phyloP scores from a whole-genome alignment of 1,140 invertebrate genomes.

The Hetaerina americana region DNA sequence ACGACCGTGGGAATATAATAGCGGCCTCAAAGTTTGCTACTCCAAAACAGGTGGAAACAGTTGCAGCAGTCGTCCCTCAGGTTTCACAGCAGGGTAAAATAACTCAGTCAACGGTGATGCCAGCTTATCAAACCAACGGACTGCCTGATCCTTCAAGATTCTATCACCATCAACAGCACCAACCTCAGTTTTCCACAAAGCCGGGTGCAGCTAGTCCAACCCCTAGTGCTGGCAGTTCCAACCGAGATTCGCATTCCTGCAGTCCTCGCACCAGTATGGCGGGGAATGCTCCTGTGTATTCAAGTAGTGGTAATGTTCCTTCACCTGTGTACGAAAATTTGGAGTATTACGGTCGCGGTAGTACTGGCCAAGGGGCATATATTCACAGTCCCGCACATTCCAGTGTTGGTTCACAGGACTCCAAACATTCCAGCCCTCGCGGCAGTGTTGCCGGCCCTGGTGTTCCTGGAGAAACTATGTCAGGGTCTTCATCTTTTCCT shows the following conservation, averaged over 20 bases:
- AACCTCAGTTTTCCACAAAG: conserved; percentile 18
- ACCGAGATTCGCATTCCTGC: conserved; percentile 39
- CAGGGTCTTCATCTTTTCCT: background rate
- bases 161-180: conserved; percentile 3
- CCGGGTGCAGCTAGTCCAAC: conserved; percentile 18
- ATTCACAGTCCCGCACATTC: conserved; percentile 30
- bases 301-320: conserved; percentile 29
- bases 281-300: conserved; percentile 18
- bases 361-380: conserved; percentile 27
- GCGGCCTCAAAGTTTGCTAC: conserved; percentile 62
- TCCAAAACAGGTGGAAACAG: conserved; percentile 51
- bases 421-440: conserved; percentile 37
- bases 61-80: conserved; percentile 18
- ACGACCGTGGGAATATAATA: conserved; percentile 49
- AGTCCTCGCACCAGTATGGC: conserved; percentile 41
- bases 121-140: conserved; percentile 11
- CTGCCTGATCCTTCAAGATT: conserved; percentile 2
- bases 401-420: conserved; percentile 35
- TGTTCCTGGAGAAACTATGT: background rate
- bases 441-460: conserved; percentile 27
- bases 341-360: conserved; percentile 49
- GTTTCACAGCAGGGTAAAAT: conserved; percentile 15
- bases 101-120: conserved; percentile 18
- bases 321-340: conserved; percentile 69
- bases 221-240: conserved; percentile 34